phyloP scores from a whole-genome alignment of 2,113 vertebrate genomes.

The human (Homo sapiens) region GRCh38 chr11:12909501-12910000 shows the following conservation, averaged over 20 bases:
- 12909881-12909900: neutral
- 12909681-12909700: neutral
- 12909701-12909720: too few relatives aligned
- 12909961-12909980: neutral
- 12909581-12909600: too few relatives aligned
- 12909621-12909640: too few relatives aligned
- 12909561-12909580: too few relatives aligned
- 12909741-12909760: neutral
- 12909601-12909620: too few relatives aligned
- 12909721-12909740: neutral
- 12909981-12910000: neutral
- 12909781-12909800: neutral
- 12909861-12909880: neutral
- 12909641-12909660: too few relatives aligned
- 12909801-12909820: conserved; percentile 20
- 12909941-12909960: neutral
- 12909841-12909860: neutral
- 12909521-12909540: accelerated
- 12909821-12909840: neutral
- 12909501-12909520: too few relatives aligned
- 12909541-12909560: too few relatives aligned
- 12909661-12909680: neutral
- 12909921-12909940: neutral
- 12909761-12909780: neutral
- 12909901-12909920: neutral